phyloP scores from a whole-genome alignment of 53 echinoderm and acorn worm species.

The Apostichopus leukothele region DNA sequence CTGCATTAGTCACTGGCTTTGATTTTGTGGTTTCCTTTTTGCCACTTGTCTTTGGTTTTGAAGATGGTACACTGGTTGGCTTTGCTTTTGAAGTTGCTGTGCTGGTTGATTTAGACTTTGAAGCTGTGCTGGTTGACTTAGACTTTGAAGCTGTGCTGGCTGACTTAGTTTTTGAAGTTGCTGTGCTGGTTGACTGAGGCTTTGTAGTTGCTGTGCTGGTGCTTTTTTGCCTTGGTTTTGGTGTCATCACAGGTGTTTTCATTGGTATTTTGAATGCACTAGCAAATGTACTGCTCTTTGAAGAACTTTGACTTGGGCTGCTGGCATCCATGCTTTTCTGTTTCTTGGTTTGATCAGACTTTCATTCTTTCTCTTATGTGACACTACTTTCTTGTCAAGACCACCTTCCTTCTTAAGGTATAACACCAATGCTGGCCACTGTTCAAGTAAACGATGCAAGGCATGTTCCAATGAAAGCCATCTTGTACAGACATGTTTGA shows the following conservation, averaged over 20 bases:
- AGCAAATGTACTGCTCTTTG: background rate
- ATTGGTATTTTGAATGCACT: background rate
- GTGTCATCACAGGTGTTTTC: background rate
- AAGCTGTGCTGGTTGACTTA: too few relatives aligned
- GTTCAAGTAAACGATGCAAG: constrained; percentile 61
- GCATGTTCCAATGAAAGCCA: constrained; percentile 58
- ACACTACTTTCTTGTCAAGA: too few relatives aligned
- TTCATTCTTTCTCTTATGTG: too few relatives aligned
- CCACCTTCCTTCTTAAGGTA: constrained; percentile 47
- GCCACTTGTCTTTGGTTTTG: background rate
- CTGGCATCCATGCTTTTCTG: constrained; percentile 31
- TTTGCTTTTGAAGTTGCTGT: background rate
- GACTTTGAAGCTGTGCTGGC: background rate
- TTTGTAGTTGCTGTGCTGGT: background rate
- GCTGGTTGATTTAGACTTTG: background rate
- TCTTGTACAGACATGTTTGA: constrained; percentile 59
- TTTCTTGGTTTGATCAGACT: constrained; percentile 3
- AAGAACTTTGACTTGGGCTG: constrained; percentile 17
- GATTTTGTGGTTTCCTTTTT: constrained; percentile 35
- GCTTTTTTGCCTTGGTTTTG: background rate
- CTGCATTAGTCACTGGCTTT: background rate
- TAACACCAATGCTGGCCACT: constrained; percentile 53
- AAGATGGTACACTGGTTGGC: background rate
- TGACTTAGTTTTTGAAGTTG: background rate
- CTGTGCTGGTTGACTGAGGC: background rate